A percentile compares a stretch with the other conserved stretches of the same genome.
Conservation (phyloP, 2,797 vertebrate genomes). For the Triplophysa bombifrons region DNA sequence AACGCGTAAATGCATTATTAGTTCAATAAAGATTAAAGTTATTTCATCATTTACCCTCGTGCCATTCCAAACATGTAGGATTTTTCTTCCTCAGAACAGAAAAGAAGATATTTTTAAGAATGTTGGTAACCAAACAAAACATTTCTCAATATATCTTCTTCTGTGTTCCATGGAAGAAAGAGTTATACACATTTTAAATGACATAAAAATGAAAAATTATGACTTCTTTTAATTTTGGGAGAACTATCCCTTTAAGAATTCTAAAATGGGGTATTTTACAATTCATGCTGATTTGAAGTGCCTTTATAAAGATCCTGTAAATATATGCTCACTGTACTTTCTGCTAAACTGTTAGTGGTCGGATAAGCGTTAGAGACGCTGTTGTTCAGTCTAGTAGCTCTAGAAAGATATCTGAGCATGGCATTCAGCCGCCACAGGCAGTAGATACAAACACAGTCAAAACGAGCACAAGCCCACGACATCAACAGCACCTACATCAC, state of each 20-base stretch:
- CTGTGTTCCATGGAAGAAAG: no score
- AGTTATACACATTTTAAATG: not conserved
- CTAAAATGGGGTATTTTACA: not conserved
- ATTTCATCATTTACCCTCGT: no score
- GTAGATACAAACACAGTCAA: conserved; percentile 53
- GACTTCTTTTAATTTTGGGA: not conserved
- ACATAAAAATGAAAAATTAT: not conserved
- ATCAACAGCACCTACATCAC: conserved; percentile 59
- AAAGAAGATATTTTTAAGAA: no score
- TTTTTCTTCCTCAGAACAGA: no score
- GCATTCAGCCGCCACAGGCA: conserved; percentile 50
- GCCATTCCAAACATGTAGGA: no score
- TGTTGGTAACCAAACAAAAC: no score
- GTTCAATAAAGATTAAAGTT: no score
- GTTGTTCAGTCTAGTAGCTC: not conserved
- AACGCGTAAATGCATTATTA: not conserved
- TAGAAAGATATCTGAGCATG: conserved; percentile 42
- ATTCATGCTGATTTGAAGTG: conserved; percentile 6
- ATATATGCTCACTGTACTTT: not conserved
- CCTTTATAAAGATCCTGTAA: not conserved
- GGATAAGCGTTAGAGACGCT: not conserved
- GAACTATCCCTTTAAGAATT: no score
- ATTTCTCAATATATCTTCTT: no score
- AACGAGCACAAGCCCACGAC: conserved; percentile 64
- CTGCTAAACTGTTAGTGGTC: conserved; percentile 2